Conservation (phyloP, 2,113 vertebrate genomes). For the Scytalopus superciliaris region DNA sequence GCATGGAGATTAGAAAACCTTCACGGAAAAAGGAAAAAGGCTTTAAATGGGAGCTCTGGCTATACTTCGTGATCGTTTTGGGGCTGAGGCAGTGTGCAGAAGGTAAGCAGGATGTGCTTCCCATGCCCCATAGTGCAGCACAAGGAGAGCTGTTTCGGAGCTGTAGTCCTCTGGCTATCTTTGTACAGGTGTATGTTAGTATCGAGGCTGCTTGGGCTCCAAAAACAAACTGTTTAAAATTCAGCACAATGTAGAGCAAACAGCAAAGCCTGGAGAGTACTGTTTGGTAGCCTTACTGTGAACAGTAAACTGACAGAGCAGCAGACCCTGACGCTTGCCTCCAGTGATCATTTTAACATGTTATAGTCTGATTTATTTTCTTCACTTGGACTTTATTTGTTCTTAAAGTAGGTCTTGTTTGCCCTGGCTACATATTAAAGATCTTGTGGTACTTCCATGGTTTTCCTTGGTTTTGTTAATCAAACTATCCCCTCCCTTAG, state of each 20-base stretch:
- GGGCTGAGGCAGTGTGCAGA: not conserved
- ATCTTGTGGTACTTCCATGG: slow-evolving; percentile 8
- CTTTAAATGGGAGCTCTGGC: not conserved
- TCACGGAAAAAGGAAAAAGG: not conserved
- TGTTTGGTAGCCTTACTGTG: not conserved
- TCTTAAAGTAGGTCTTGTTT: slow-evolving; percentile 58
- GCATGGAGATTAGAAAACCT: not conserved
- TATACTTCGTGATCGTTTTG: not conserved
- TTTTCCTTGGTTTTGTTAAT: slow-evolving; percentile 47
- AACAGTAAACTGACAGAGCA: not conserved
- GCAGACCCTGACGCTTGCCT: not conserved
- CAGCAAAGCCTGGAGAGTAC: not conserved
- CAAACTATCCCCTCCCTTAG: slow-evolving; percentile 14
- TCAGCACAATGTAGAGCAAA: not conserved
- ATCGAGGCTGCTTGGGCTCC: not conserved
- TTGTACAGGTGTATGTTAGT: not conserved
- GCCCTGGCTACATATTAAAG: slow-evolving; percentile 25
- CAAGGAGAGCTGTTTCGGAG: not conserved
- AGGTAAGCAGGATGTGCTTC: not conserved
- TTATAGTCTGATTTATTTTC: slow-evolving; percentile 11
- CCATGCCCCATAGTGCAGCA: accelerated
- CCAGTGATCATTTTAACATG: not conserved
- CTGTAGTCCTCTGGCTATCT: not conserved
- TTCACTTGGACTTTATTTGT: slow-evolving; percentile 29
- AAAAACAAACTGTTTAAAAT: not conserved